Conservation (phyloP, 2,113 vertebrate species). For the Triplophysa rosa region DNA sequence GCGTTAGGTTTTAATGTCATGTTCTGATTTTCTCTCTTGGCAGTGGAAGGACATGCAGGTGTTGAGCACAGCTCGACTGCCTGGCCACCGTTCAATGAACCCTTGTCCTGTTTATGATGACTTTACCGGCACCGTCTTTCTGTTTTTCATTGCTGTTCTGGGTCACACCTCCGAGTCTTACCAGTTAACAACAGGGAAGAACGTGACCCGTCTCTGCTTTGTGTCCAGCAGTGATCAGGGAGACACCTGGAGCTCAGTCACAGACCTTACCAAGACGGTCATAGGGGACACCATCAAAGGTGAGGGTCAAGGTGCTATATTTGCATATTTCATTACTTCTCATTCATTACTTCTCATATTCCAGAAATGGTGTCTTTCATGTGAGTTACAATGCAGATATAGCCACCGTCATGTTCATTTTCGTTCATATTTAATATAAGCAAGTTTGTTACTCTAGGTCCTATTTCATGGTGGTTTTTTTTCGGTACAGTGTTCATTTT, state of each 20-base stretch:
- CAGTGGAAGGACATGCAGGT: slow-evolving; percentile 88
- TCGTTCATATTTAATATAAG: no score
- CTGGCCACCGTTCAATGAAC: slow-evolving; percentile 92
- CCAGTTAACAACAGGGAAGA: slow-evolving; percentile 87
- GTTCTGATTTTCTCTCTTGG: not conserved
- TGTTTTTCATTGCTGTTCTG: slow-evolving; percentile 90
- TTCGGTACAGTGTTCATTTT: no score
- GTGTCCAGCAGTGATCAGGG: slow-evolving; percentile 82
- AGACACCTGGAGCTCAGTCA: slow-evolving; percentile 81
- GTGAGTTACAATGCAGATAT: no score
- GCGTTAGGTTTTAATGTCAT: not conserved
- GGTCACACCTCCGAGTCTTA: slow-evolving; percentile 84
- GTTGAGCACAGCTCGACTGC: slow-evolving; percentile 77
- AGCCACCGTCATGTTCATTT: no score
- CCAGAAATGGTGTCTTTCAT: no score
- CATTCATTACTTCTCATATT: no score
- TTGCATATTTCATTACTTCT: not conserved
- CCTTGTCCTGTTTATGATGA: slow-evolving; percentile 90
- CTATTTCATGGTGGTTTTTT: no score
- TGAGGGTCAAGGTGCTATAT: slow-evolving; percentile 49
- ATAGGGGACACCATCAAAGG: slow-evolving; percentile 84
- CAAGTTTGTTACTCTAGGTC: no score
- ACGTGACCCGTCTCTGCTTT: slow-evolving; percentile 87
- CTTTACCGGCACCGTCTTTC: slow-evolving; percentile 74
- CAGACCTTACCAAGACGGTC: slow-evolving; percentile 83